phyloP scores from a whole-genome alignment of 1,140 invertebrate species.

The Caerostris extrusa region DNA sequence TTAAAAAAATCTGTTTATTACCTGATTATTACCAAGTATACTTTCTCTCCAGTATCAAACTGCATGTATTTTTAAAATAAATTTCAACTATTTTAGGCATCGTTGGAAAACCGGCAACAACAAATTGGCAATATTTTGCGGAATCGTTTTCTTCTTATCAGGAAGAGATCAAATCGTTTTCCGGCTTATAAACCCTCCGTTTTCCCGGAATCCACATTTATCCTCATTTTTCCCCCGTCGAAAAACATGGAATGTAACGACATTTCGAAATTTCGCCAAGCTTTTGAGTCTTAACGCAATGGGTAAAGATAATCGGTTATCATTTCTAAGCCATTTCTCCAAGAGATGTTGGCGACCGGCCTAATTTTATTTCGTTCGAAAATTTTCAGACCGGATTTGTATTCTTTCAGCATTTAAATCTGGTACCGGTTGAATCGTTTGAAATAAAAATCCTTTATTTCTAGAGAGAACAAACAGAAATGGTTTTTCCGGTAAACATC shows the following conservation, averaged over 20 bases:
- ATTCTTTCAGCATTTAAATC: conserved; percentile 42
- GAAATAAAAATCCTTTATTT: conserved; percentile 16
- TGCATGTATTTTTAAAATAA: neutral
- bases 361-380: conserved; percentile 36
- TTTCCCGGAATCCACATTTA: neutral
- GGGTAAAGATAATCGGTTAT: conserved; percentile 40
- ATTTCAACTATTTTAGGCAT: neutral
- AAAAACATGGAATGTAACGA: neutral
- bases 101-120: neutral
- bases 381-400: neutral
- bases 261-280: conserved; percentile 27
- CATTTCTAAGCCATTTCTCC: conserved; percentile 48
- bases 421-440: neutral
- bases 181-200: neutral
- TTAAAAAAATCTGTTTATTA: neutral
- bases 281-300: neutral
- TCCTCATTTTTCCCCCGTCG: neutral
- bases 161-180: neutral
- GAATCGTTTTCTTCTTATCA: conserved; percentile 14
- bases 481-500: conserved; percentile 28
- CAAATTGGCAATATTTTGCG: neutral
- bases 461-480: neutral
- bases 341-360: neutral
- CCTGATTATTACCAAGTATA: neutral
- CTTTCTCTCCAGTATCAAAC: neutral